phyloP scores from a whole-genome alignment of 2,797 vertebrate genomes.

The Platyrinchus mystaceus region DNA sequence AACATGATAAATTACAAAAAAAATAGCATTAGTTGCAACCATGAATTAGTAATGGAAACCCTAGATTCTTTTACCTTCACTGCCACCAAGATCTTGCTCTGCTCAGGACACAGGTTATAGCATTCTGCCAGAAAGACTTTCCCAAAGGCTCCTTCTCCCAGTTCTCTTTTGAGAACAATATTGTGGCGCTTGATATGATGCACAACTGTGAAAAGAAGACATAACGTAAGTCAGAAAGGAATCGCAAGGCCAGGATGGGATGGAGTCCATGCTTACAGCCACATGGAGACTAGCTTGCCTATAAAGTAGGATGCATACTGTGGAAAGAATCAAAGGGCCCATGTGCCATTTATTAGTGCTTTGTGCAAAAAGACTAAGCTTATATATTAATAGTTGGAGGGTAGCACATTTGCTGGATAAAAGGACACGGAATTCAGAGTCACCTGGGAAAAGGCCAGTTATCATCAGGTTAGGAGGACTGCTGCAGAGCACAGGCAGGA shows the following conservation, averaged over 20 bases:
- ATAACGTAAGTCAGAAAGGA: constrained; percentile 43
- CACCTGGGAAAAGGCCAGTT: background rate
- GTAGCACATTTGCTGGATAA: background rate
- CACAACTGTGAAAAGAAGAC: constrained; percentile 85
- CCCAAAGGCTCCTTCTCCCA: constrained; percentile 97
- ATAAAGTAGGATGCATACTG: background rate
- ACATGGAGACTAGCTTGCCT: background rate
- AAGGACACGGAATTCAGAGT: background rate
- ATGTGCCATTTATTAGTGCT: background rate
- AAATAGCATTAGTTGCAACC: background rate
- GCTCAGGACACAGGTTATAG: constrained; percentile 91
- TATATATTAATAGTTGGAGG: background rate
- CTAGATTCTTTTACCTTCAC: constrained; percentile 87
- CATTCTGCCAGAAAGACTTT: constrained; percentile 98
- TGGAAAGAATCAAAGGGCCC: background rate
- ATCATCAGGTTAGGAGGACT: background rate
- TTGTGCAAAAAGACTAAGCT: background rate
- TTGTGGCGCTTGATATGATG: constrained; percentile 98
- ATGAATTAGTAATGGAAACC: constrained; percentile 43
- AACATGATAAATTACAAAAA: background rate
- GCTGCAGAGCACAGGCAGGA: background rate
- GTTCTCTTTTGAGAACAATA: constrained; percentile 95
- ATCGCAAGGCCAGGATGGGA: background rate
- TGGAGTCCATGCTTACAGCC: background rate
- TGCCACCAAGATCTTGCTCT: constrained; percentile 96